Base-by-base conservation (phyloP, 2,797 vertebrate species). In the Coccyzus lansbergi region DNA sequence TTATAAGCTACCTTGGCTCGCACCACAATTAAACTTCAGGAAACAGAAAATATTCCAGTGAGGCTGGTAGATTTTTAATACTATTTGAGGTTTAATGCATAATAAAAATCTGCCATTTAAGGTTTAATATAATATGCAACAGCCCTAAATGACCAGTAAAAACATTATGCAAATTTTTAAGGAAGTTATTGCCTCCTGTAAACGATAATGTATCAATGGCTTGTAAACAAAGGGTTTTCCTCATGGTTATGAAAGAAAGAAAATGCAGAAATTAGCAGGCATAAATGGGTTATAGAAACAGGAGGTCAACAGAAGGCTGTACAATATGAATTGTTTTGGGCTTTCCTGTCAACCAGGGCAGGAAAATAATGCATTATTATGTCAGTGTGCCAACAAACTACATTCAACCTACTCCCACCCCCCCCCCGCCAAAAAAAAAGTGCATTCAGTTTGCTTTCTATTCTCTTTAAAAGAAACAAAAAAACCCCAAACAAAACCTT, bases 91-190 rank as follows among this genome's bases (percentile, higher is more conserved):
- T 70, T 86, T 92, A 96, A 95, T 95, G 79, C 49, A 71, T 93
- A 96, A 93, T 94, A 95, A 95, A 96, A 67, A 48, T 22, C 5
- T 87, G 83, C 88, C 70, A 87, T 79, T 93, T 91, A 83, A 93
- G 63, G 67, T 83, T 94, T 94, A 87, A 95, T 91, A 81, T 69
- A 84, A 96, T 91, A 91, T 74, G 31, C 91, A 95, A 62, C 60
- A 89, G 65, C 59, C 63, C 78, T 93, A 94, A 96, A 94, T 94
- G 88, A 92, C 92, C 88, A 93, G 70, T 44, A 92, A 91, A 93
- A 90, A 71, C 77, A 84, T 95, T 95, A 97, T 95, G 95, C 70
- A 95, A 83, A 95, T 96, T 95, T 94, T 92, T 46, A 79, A 94
- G 80, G 91, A 89, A 92, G 63, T 59, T 90, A 92, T 77, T 88